These are phyloP conservation scores for Arnoldichthys spilopterus DNA, from an alignment of 2,797 vertebrate genomes.

Conservation along the genomic window DNA sequence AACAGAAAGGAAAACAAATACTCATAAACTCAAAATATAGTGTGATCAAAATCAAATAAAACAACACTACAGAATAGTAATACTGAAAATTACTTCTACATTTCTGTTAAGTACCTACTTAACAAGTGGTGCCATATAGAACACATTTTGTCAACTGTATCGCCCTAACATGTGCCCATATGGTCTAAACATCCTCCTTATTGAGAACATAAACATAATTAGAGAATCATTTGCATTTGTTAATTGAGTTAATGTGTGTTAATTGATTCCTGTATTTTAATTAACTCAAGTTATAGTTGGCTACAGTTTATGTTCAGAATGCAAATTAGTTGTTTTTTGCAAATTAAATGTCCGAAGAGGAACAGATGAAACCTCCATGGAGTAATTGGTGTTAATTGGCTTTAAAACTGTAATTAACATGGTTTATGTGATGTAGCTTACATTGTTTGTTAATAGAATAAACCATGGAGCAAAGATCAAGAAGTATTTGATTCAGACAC, in stretches of 20 bases:
- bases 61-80: background rate
- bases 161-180: constrained; percentile 61
- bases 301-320: constrained; percentile 60
- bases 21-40: constrained; percentile 1
- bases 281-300: constrained; percentile 65
- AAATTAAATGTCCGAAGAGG: constrained; percentile 82
- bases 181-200: constrained; percentile 73
- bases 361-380: constrained; percentile 74
- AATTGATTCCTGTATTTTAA: constrained; percentile 86
- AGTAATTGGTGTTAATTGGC: constrained; percentile 90
- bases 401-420: constrained; percentile 66
- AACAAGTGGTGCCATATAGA: constrained; percentile 25
- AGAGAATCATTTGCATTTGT: constrained; percentile 75
- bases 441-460: constrained; percentile 42
- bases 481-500: constrained; percentile 15
- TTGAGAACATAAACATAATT: constrained; percentile 79
- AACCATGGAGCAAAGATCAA: constrained; percentile 23
- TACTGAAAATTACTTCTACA: background rate
- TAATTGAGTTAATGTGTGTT: constrained; percentile 86
- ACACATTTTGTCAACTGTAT: constrained; percentile 60
- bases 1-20: background rate
- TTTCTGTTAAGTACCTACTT: constrained; percentile 7
- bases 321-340: constrained; percentile 78
- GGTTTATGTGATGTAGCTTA: constrained; percentile 51
- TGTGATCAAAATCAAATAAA: background rate